phyloP scores from a whole-genome alignment of 23 tunicate genomes.

The Phallusia fumigata region DNA sequence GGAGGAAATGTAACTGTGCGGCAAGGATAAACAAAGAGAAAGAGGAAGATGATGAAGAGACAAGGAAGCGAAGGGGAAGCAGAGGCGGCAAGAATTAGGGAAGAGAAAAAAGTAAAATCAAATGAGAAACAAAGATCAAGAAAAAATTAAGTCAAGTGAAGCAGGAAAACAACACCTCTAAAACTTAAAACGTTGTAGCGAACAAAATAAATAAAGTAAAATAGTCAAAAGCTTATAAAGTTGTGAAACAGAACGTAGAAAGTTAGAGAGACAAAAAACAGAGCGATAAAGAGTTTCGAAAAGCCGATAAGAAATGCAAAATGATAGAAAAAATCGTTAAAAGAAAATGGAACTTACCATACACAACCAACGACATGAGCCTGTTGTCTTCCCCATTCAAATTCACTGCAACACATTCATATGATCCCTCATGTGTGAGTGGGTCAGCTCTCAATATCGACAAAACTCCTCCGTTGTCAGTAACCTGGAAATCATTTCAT shows the following conservation, averaged over 20 bases:
- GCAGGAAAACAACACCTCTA: too few relatives aligned
- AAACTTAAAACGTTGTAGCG: too few relatives aligned
- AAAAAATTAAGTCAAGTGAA: too few relatives aligned
- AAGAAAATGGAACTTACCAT: too few relatives aligned
- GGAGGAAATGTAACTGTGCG: not conserved
- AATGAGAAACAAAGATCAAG: not conserved
- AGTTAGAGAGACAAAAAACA: too few relatives aligned
- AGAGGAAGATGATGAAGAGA: not conserved
- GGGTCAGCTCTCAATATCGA: slow-evolving; percentile 56
- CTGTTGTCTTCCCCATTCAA: slow-evolving; percentile 74
- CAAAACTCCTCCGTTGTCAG: slow-evolving; percentile 50
- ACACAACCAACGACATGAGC: slow-evolving; percentile 59
- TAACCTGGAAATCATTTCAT: slow-evolving; percentile 16
- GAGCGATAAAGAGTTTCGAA: too few relatives aligned
- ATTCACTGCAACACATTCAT: slow-evolving; percentile 75
- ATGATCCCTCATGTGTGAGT: slow-evolving; percentile 67
- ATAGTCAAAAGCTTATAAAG: too few relatives aligned
- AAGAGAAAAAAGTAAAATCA: not conserved
- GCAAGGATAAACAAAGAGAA: not conserved
- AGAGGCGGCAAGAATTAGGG: not conserved
- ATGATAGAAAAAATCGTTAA: too few relatives aligned
- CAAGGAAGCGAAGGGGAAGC: not conserved
- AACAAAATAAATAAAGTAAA: too few relatives aligned
- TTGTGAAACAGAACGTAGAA: too few relatives aligned
- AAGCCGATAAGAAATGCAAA: too few relatives aligned